A percentile compares a stretch with the other conserved stretches of the same genome.
These are phyloP conservation scores for Apoda limacodes DNA, from an alignment of 2,888 invertebrate genomes.

Conservation along the genomic window DNA sequence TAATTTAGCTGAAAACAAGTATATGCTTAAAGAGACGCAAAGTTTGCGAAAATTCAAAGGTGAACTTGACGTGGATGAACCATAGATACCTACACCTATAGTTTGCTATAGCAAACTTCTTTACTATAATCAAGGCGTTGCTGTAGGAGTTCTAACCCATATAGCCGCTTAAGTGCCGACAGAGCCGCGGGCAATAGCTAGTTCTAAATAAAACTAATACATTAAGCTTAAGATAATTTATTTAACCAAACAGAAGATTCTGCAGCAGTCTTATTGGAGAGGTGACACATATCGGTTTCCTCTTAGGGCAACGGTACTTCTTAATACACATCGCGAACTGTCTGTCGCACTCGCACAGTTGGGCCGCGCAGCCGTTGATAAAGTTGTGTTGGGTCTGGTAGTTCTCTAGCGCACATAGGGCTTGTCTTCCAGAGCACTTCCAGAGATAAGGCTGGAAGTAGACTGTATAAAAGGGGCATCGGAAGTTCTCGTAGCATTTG, in stretches of 20 bases:
- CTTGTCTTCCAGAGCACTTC: conserved; percentile 83
- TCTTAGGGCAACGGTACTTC: conserved; percentile 78
- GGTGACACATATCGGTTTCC: conserved; percentile 78
- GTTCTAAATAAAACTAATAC: not conserved
- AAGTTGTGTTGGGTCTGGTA: conserved; percentile 36
- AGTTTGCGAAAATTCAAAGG: too few species aligned
- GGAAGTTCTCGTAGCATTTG: conserved; percentile 83
- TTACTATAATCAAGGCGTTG: too few species aligned
- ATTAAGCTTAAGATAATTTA: conserved; percentile 22
- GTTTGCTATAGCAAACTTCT: too few species aligned
- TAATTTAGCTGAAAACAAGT: too few species aligned
- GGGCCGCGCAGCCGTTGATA: conserved; percentile 76
- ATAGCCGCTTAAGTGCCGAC: not conserved
- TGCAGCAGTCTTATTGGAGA: conserved; percentile 80
- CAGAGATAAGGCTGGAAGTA: conserved; percentile 91
- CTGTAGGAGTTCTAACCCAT: too few species aligned
- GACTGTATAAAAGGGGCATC: conserved; percentile 83
- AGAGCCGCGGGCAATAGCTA: too few species aligned
- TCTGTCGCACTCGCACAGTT: conserved; percentile 87
- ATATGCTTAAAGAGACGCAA: too few species aligned
- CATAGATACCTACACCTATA: too few species aligned
- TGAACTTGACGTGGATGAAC: too few species aligned
- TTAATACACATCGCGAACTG: conserved; percentile 83
- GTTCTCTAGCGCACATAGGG: conserved; percentile 78
- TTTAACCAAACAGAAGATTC: conserved; percentile 75